Evolutionary conservation across 1,140 invertebrate genomes (phyloP).

Genomic region (Coboldia fuscipes): DNA sequence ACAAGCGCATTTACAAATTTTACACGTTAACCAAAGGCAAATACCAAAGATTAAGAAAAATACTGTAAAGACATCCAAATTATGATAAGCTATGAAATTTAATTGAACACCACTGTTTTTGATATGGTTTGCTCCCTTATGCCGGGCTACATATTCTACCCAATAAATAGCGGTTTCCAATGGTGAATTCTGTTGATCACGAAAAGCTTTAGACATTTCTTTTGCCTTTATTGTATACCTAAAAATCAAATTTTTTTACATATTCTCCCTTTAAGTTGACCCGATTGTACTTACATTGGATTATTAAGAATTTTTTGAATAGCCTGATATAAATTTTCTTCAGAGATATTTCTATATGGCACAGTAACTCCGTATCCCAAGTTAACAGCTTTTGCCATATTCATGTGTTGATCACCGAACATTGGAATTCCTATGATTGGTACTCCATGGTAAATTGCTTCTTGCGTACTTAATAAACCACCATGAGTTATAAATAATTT

Average conservation of each 20-base stretch:
- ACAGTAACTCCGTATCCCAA: conserved; percentile 23
- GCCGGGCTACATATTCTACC: conserved; percentile 27
- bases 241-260: background rate
- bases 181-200: conserved; percentile 23
- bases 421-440: conserved; percentile 48
- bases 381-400: conserved; percentile 24
- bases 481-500: conserved; percentile 48
- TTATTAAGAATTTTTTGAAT: conserved; percentile 6
- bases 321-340: conserved; percentile 5
- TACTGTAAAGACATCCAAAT: too few relatives aligned
- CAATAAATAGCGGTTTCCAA: conserved; percentile 29
- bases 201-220: conserved; percentile 20
- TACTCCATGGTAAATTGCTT: conserved; percentile 43
- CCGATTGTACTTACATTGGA: conserved; percentile 17
- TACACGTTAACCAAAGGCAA: too few relatives aligned
- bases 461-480: conserved; percentile 43
- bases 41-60: too few relatives aligned
- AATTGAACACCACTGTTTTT: conserved; percentile 9
- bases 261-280: too few relatives aligned
- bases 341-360: conserved; percentile 9
- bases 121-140: conserved; percentile 21
- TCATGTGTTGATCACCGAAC: conserved; percentile 36
- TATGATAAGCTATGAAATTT: conserved; percentile 1
- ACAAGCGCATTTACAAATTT: too few relatives aligned
- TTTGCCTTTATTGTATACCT: background rate